A percentile compares a stretch with the other conserved stretches of the same genome.
Evolutionary conservation across 2,113 vertebrate genomes (phyloP).

Genomic region (Chloropsis hardwickii): DNA sequence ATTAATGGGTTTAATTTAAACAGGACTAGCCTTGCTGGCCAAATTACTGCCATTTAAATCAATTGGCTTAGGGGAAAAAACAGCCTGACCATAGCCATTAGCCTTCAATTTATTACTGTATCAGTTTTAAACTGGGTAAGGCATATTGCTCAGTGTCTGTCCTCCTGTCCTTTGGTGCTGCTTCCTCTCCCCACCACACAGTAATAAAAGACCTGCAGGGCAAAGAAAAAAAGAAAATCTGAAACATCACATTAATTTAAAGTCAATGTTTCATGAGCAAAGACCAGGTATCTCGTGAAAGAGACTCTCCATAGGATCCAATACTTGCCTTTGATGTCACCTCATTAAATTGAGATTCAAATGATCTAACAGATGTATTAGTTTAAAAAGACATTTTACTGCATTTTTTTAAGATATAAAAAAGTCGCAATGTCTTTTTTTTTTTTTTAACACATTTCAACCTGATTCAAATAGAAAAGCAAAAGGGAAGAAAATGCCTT

Average conservation of each 20-base stretch:
- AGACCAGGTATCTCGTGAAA: constrained; percentile 68
- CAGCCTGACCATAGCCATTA: constrained; percentile 78
- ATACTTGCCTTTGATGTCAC: constrained; percentile 74
- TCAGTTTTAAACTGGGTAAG: constrained; percentile 73
- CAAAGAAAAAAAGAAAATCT: constrained; percentile 4
- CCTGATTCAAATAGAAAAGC: constrained; percentile 80
- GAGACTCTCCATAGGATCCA: constrained; percentile 59
- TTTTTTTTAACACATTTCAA: constrained; percentile 72
- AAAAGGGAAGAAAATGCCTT: constrained; percentile 77
- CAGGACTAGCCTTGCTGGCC: constrained; percentile 77
- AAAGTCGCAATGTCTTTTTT: constrained; percentile 50
- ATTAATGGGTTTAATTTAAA: constrained; percentile 86
- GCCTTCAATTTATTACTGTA: constrained; percentile 82
- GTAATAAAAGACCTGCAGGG: constrained; percentile 63
- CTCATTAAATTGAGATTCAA: constrained; percentile 83
- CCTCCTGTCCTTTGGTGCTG: constrained; percentile 65
- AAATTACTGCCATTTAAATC: constrained; percentile 86
- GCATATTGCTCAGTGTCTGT: constrained; percentile 70
- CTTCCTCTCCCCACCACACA: background rate
- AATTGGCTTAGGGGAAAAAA: constrained; percentile 81
- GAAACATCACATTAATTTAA: constrained; percentile 73
- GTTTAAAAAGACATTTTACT: constrained; percentile 79
- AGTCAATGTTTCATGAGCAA: constrained; percentile 72
- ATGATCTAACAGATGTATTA: constrained; percentile 83
- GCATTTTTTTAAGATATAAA: constrained; percentile 68